Conservation (phyloP, 2,113 vertebrate genomes). For the Phrynocephalus versicolor region DNA sequence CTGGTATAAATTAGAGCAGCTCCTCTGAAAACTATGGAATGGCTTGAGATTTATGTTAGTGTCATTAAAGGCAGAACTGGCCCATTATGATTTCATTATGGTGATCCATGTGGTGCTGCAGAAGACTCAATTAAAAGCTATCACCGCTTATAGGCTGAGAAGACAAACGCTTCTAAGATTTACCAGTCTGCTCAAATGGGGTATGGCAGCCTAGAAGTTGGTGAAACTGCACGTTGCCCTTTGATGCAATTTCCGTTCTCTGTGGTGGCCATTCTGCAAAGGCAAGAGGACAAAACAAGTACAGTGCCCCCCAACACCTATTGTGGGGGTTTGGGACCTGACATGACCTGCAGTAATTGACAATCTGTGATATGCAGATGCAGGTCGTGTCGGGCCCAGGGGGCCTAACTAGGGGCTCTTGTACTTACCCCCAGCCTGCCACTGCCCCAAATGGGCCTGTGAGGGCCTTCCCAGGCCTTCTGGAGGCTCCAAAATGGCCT, state of each 20-base stretch:
- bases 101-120: not conserved
- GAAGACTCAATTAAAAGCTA: not conserved
- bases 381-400: too few species aligned
- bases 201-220: not conserved
- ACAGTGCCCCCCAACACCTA: too few species aligned
- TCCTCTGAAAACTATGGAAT: not conserved
- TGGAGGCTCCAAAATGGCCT: too few species aligned
- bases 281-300: constrained; percentile 38
- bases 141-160: not conserved
- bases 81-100: constrained; percentile 25
- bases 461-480: too few species aligned
- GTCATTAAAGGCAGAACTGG: not conserved
- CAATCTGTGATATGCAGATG: too few species aligned
- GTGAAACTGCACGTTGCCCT: not conserved
- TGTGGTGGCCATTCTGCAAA: constrained; percentile 1
- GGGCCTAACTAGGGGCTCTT: too few species aligned
- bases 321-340: too few species aligned
- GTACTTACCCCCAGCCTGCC: too few species aligned
- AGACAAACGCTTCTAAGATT: constrained; percentile 3
- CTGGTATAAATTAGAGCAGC: not conserved
- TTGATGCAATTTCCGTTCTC: not conserved
- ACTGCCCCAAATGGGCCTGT: too few species aligned
- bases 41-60: not conserved
- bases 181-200: not conserved
- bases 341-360: too few species aligned